A percentile compares a stretch with the other conserved stretches of the same genome.
Evolutionary conservation across 2,797 vertebrate genomes (phyloP).

Genomic region (Rhinoraja longicauda): DNA sequence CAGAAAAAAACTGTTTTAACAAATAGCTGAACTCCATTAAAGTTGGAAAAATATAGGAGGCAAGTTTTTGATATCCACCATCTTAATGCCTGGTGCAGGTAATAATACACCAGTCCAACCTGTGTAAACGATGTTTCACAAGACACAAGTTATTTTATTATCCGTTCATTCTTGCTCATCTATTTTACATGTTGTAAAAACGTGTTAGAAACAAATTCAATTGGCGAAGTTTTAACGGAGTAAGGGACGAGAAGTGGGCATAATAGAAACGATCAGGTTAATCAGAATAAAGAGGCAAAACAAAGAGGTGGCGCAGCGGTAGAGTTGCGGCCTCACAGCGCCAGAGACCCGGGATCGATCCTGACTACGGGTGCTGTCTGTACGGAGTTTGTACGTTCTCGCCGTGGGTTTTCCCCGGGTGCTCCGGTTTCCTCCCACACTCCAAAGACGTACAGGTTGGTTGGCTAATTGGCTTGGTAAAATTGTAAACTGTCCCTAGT

Average conservation of each 20-base stretch:
- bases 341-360: no score
- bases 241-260: neutral
- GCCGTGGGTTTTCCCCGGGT: no score
- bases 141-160: neutral
- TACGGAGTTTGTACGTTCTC: no score
- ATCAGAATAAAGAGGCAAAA: neutral
- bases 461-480: no score
- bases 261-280: neutral
- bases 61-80: neutral
- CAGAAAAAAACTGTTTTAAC: conserved; percentile 42
- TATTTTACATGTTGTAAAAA: neutral
- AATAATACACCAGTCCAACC: neutral
- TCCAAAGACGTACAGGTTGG: no score
- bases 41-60: neutral
- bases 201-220: neutral
- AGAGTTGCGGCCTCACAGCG: no score
- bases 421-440: no score
- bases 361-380: no score
- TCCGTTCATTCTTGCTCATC: neutral
- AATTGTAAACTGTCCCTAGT: no score
- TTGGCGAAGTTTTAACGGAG: neutral
- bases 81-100: neutral
- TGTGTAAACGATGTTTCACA: neutral
- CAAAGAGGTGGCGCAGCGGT: no score
- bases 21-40: conserved; percentile 27